Base-by-base conservation (phyloP, 2,113 vertebrate species). In the Tinamus guttatus region DNA sequence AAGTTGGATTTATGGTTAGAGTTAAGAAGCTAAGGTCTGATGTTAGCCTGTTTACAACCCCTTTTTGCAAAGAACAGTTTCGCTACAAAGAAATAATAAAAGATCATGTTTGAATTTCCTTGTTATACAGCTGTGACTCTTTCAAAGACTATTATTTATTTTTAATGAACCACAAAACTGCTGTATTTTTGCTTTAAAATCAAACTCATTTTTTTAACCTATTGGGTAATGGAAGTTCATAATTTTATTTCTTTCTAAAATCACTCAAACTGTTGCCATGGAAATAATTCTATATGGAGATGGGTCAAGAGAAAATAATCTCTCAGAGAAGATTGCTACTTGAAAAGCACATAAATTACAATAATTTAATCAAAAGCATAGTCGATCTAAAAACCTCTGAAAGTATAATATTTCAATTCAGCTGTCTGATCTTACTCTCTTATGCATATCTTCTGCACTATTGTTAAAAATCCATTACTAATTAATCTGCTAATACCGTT, bases 251-350 rank as follows among this genome's bases (percentile, higher is more conserved):
- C 71, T 63, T 85, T 88, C 87, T 49, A 16, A 86, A 71, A 80
- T 89, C 75, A 84, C 24, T 97, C 89, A 85, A 75, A 64, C 19
- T 65, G 87, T 95, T 97, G 73, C 93, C 87, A 95, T 93, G 89
- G 89, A 96, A 96, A 96, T 91, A 93, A 93, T 89, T 90, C 91
- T 95, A 82, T 68, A 85, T 91, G 95, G 67, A 96, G 81, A 95
- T 88, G 43, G 86, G 80, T 86, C 85, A 93, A 75, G 65, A 91
- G 79, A 95, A 96, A 93, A 91, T 94, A 88, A 94, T 94, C 77
- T 95, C 76, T 62, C 11, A 34, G 74, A 77, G 92, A 94, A 94
- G 73, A 85, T 36, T 90, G 65, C 59, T 96, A 83, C 81, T 94
- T 93, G 73, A 87, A 95, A 96, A 95, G 68, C 76, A 90, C 90